A percentile compares a stretch with the other conserved stretches of the same genome.
These are phyloP conservation scores for Charanyca ferruginea DNA, from an alignment of 2,888 invertebrate genomes.

Conservation along the genomic window DNA sequence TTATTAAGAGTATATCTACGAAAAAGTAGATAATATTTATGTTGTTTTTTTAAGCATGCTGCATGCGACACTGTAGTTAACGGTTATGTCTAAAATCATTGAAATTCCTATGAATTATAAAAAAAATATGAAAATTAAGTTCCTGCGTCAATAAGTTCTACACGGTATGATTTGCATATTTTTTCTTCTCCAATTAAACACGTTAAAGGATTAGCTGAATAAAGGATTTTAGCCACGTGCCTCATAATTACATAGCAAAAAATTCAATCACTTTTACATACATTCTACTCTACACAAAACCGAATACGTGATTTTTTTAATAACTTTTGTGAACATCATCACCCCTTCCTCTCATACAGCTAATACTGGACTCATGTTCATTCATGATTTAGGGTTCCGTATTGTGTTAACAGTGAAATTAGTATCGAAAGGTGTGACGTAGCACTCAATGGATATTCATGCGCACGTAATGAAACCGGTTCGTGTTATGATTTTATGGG, in stretches of 20 bases:
- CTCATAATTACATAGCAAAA: constrained; percentile 40
- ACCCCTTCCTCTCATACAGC: constrained; percentile 76
- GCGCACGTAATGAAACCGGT: constrained; percentile 82
- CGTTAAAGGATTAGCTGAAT: neutral
- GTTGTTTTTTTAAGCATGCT: too few species aligned
- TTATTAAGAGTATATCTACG: too few species aligned
- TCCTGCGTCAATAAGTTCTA: neutral
- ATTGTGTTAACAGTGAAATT: constrained; percentile 87
- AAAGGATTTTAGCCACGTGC: constrained; percentile 38
- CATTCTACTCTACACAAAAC: constrained; percentile 12
- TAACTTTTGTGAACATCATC: constrained; percentile 77
- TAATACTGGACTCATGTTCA: constrained; percentile 83
- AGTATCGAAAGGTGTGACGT: constrained; percentile 88
- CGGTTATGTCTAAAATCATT: too few species aligned
- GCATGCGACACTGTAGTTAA: too few species aligned
- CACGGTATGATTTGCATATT: neutral
- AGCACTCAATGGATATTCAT: constrained; percentile 83
- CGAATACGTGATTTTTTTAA: constrained; percentile 66
- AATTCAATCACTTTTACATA: constrained; percentile 32
- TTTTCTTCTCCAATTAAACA: constrained; percentile 3
- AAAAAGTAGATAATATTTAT: too few species aligned
- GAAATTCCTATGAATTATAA: too few species aligned
- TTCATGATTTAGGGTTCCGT: constrained; percentile 84
- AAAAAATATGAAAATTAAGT: neutral
- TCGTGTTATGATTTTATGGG: constrained; percentile 79